phyloP scores from a whole-genome alignment of 1,140 invertebrate species.

The Cheumatopsyche charites region DNA sequence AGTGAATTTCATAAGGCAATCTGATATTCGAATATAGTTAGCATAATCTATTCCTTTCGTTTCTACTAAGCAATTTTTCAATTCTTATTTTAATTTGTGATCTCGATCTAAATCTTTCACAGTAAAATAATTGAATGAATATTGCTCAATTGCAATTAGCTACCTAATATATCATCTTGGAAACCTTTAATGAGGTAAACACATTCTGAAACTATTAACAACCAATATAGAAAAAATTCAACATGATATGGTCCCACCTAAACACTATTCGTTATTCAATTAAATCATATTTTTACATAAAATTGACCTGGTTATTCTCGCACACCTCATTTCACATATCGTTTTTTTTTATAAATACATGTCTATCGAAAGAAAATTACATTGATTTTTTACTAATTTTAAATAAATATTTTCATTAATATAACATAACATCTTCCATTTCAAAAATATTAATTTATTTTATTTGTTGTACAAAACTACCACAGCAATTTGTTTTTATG shows the following conservation, averaged over 20 bases:
- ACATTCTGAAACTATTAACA: constrained; percentile 26
- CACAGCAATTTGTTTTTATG: constrained; percentile 11
- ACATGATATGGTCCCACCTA: constrained; percentile 46
- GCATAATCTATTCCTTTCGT: constrained; percentile 15
- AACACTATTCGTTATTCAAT: constrained; percentile 8
- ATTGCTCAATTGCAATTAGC: constrained; percentile 38
- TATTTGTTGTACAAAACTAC: constrained; percentile 14
- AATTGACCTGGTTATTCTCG: not conserved
- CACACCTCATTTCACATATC: not conserved
- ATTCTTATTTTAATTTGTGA: constrained; percentile 5
- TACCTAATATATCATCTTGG: constrained; percentile 23
- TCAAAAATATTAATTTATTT: constrained; percentile 10
- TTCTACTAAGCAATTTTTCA: constrained; percentile 17
- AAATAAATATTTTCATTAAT: constrained; percentile 1
- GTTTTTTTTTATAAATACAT: not conserved
- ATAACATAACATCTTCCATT: not conserved
- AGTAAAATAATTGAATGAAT: constrained; percentile 42
- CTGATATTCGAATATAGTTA: constrained; percentile 46
- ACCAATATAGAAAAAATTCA: constrained; percentile 37
- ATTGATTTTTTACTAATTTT: not conserved
- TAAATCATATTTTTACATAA: not conserved
- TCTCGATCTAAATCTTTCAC: constrained; percentile 20
- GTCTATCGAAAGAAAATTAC: not conserved
- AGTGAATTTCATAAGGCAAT: constrained; percentile 46
- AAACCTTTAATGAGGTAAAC: constrained; percentile 6